Evolutionary conservation across 2,797 vertebrate genomes (phyloP).

Genomic region (Urophycis tenuis): DNA sequence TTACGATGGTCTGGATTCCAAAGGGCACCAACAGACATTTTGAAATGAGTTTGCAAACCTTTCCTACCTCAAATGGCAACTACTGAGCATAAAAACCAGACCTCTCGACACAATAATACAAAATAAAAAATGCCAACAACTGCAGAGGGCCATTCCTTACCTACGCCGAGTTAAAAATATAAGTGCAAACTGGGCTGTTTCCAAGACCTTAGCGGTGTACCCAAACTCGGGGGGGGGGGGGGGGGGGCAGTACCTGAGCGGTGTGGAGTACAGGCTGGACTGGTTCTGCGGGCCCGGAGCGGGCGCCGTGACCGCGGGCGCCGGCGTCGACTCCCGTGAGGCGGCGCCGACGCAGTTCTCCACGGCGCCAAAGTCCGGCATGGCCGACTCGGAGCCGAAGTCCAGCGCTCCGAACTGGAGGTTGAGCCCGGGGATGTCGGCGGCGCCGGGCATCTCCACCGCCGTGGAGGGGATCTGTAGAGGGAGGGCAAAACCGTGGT

Average conservation of each 20-base stretch:
- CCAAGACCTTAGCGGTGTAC: background rate
- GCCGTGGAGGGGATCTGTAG: constrained; percentile 86
- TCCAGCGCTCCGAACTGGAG: constrained; percentile 95
- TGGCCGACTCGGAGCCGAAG: constrained; percentile 85
- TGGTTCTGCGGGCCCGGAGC: constrained; percentile 66
- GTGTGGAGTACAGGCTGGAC: constrained; percentile 84
- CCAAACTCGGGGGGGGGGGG: too few relatives aligned
- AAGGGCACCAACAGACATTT: background rate
- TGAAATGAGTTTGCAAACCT: background rate
- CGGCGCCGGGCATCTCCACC: constrained; percentile 93
- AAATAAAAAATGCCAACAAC: too few relatives aligned
- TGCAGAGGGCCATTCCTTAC: background rate
- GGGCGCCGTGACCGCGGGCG: constrained; percentile 42
- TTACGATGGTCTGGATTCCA: background rate
- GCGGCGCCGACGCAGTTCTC: constrained; percentile 67
- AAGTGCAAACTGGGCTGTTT: background rate
- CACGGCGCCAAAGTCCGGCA: constrained; percentile 80
- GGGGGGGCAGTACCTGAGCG: constrained; percentile 70
- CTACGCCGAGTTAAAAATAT: background rate
- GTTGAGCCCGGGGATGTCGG: constrained; percentile 86
- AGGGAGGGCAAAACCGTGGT: too few relatives aligned
- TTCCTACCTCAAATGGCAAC: background rate
- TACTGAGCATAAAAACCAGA: background rate
- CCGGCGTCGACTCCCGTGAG: constrained; percentile 65
- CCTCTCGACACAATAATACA: background rate